Evolutionary conservation across 2,888 invertebrate species (phyloP).

Genomic region (Erebia aethiops): DNA sequence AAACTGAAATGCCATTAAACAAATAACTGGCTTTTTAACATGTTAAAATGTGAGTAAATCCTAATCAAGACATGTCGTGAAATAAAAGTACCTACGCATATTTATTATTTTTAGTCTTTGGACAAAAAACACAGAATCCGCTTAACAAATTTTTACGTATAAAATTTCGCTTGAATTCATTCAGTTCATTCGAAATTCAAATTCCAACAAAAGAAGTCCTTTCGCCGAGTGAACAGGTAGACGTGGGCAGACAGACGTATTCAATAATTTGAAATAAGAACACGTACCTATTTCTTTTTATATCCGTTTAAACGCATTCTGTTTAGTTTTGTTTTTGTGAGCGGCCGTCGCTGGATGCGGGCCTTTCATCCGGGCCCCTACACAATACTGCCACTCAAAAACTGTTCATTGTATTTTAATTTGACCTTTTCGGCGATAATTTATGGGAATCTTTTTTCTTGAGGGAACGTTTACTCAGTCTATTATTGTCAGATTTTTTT

Average conservation of each 20-base stretch:
- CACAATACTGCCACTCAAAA: conserved; percentile 83
- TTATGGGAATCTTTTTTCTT: conserved; percentile 75
- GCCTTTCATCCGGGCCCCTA: conserved; percentile 77
- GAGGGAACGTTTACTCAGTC: conserved; percentile 75
- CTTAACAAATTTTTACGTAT: conserved; percentile 47
- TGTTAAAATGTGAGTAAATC: not conserved
- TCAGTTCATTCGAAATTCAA: conserved; percentile 63
- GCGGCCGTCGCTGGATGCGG: conserved; percentile 69
- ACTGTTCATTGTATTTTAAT: conserved; percentile 83
- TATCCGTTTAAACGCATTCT: conserved; percentile 81
- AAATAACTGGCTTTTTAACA: not conserved
- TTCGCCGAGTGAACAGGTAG: conserved; percentile 66
- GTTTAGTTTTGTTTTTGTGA: conserved; percentile 82
- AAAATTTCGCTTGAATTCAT: conserved; percentile 59
- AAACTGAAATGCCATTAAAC: not conserved
- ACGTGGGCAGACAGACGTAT: conserved; percentile 79
- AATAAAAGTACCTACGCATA: not conserved
- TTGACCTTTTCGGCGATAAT: conserved; percentile 83
- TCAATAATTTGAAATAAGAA: conserved; percentile 82
- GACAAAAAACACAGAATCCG: conserved; percentile 29
- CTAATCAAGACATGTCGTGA: conserved; percentile 4
- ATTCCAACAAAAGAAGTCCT: conserved; percentile 65
- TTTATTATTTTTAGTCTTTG: conserved; percentile 9
- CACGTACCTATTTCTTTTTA: conserved; percentile 81
- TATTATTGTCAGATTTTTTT: conserved; percentile 74